phyloP scores from a whole-genome alignment of 2,113 vertebrate genomes.

The Pseudorhombus dupliciocellatus region DNA sequence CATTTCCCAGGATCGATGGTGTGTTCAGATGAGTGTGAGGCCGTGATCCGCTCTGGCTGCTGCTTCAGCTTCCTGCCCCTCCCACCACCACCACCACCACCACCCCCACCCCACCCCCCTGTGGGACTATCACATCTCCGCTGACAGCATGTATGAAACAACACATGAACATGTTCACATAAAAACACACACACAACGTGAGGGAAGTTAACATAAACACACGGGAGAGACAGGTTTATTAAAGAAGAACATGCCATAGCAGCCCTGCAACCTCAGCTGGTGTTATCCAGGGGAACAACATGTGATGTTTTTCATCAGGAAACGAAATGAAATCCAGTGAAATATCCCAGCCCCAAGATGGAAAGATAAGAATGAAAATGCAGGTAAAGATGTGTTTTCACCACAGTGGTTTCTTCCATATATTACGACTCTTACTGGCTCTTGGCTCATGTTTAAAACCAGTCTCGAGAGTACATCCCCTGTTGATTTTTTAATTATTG shows the following conservation, averaged over 20 bases:
- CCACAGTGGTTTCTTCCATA: too few species aligned
- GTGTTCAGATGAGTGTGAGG: constrained; percentile 13
- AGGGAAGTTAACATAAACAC: rapidly evolving
- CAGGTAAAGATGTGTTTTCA: too few species aligned
- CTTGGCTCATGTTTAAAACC: too few species aligned
- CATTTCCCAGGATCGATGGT: constrained; percentile 45
- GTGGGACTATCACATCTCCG: constrained; percentile 53
- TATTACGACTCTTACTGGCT: too few species aligned
- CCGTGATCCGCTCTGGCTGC: constrained; percentile 21
- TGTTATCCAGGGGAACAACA: neutral
- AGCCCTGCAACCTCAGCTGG: neutral
- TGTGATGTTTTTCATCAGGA: neutral
- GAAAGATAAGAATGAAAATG: too few species aligned
- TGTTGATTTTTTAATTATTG: too few species aligned
- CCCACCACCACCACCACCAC: constrained; percentile 22
- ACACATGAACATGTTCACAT: neutral
- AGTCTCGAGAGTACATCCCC: too few species aligned
- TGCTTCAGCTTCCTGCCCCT: constrained; percentile 24
- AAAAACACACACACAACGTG: constrained; percentile 1
- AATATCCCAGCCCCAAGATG: neutral
- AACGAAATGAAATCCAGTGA: neutral
- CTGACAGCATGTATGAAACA: constrained; percentile 21
- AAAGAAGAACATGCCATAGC: neutral
- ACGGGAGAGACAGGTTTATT: neutral
- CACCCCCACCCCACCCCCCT: constrained; percentile 25